phyloP scores from a whole-genome alignment of 2,888 invertebrate species.

The Tribolium freemani region DNA sequence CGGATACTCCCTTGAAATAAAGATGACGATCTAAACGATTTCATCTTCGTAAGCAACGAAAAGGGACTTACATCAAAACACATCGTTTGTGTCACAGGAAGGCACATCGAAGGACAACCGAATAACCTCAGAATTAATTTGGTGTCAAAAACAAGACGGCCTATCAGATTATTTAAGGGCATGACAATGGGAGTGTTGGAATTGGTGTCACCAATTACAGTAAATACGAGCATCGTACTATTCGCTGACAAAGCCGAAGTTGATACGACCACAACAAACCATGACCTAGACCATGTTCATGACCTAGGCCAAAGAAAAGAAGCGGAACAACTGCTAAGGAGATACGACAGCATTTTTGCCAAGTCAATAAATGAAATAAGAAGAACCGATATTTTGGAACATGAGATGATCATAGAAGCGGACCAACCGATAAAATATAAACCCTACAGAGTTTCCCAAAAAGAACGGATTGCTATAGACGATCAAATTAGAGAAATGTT shows the following conservation, averaged over 20 bases:
- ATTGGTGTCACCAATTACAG: not conserved
- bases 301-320: not conserved
- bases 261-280: not conserved
- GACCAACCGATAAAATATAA: not conserved
- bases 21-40: too few relatives aligned
- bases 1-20: too few relatives aligned
- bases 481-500: too few relatives aligned
- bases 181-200: not conserved
- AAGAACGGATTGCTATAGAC: too few relatives aligned
- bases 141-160: not conserved
- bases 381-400: not conserved
- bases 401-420: not conserved
- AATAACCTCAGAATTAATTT: not conserved
- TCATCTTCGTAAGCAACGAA: too few relatives aligned
- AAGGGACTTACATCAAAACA: too few relatives aligned
- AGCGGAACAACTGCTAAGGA: not conserved
- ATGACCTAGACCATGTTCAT: not conserved
- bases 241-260: not conserved
- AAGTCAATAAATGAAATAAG: not conserved
- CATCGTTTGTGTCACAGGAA: not conserved
- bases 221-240: not conserved
- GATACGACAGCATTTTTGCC: too few relatives aligned
- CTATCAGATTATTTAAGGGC: not conserved
- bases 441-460: not conserved
- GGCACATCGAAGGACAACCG: not conserved